These are phyloP conservation scores for Geothlypis trichas DNA, from an alignment of 2,113 vertebrate species.

Conservation along the genomic window DNA sequence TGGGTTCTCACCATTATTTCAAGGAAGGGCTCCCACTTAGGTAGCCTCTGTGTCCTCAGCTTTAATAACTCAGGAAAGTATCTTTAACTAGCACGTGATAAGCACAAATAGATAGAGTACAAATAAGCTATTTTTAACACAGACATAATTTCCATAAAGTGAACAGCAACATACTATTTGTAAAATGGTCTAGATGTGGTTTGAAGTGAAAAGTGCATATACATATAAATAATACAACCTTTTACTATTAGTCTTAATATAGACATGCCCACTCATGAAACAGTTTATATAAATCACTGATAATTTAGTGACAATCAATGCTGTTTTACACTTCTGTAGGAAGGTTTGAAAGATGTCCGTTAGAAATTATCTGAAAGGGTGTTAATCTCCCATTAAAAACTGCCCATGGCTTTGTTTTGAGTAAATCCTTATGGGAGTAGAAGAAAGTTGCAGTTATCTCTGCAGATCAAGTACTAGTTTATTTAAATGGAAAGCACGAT, in stretches of 20 bases:
- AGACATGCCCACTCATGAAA: background rate
- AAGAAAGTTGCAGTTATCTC: background rate
- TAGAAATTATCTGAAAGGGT: background rate
- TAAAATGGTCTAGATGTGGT: background rate
- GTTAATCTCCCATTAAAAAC: background rate
- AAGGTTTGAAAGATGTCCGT: background rate
- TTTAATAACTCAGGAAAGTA: background rate
- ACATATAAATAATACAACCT: background rate
- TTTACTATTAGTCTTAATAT: background rate
- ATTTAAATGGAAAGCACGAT: background rate
- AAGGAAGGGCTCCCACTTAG: background rate
- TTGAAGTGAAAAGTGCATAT: background rate
- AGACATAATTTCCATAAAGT: background rate
- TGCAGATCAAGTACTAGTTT: background rate
- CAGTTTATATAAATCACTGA: background rate
- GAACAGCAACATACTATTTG: background rate
- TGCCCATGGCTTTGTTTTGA: background rate
- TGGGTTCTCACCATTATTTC: background rate
- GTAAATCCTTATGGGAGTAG: background rate
- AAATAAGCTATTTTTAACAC: background rate
- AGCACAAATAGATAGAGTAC: accelerated
- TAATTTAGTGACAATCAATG: background rate
- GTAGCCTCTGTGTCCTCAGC: background rate
- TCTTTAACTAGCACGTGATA: background rate
- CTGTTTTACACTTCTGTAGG: background rate